A percentile compares a stretch with the other conserved stretches of the same genome.
These are phyloP conservation scores for Sciurus vulgaris DNA, from an alignment of 2,797 vertebrate species.

Conservation along the genomic window DNA sequence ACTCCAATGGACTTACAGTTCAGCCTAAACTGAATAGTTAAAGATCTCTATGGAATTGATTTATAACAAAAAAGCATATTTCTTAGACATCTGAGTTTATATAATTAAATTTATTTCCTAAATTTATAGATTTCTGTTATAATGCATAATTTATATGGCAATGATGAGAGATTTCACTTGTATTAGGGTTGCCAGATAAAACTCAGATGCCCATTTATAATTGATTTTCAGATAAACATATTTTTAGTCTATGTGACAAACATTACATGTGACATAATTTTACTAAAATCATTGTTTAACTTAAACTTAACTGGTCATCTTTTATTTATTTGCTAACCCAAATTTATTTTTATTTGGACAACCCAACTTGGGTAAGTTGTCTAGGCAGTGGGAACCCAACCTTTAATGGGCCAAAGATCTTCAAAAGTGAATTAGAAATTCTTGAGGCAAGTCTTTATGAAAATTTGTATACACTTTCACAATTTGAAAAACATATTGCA, in stretches of 20 bases:
- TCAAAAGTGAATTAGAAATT: neutral
- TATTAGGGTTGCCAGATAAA: neutral
- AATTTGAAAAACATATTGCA: neutral
- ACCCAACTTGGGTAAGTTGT: neutral
- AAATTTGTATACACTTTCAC: neutral
- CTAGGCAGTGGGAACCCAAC: neutral
- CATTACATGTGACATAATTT: neutral
- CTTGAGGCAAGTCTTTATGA: neutral
- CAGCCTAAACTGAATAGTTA: neutral
- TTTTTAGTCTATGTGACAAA: neutral
- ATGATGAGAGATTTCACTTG: neutral
- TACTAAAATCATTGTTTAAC: neutral
- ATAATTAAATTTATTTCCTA: neutral
- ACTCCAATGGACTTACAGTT: neutral
- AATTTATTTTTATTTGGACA: neutral
- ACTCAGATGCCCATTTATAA: neutral
- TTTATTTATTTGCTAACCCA: neutral
- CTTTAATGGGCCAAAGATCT: neutral
- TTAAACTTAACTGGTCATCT: neutral
- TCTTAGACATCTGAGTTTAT: neutral
- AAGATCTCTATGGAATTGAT: neutral
- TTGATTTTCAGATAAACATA: neutral
- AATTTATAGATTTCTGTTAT: neutral
- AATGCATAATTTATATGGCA: neutral
- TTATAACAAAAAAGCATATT: neutral